A percentile compares a stretch with the other conserved stretches of the same genome.
Evolutionary conservation across 2,888 invertebrate genomes (phyloP).

Genomic region (Orthosia gothica): DNA sequence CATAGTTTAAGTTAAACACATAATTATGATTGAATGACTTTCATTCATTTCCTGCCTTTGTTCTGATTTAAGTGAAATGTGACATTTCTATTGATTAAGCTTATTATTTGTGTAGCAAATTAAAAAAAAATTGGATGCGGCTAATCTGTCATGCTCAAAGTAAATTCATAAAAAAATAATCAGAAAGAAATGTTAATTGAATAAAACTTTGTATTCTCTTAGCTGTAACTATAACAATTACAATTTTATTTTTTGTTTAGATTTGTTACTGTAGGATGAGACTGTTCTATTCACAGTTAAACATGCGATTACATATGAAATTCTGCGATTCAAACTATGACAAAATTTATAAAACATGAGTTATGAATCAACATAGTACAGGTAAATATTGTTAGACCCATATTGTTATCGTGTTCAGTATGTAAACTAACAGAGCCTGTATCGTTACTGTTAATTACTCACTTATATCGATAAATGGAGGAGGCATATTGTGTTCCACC

Average conservation of each 20-base stretch:
- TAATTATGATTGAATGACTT: slow-evolving; percentile 25
- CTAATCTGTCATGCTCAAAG: neutral
- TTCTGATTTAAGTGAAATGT: slow-evolving; percentile 22
- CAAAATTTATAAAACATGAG: slow-evolving; percentile 47
- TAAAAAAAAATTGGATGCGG: neutral
- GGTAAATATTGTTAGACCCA: slow-evolving; percentile 47
- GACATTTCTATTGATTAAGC: slow-evolving; percentile 11
- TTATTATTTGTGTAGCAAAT: neutral
- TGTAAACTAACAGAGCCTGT: slow-evolving; percentile 42
- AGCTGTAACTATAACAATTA: neutral
- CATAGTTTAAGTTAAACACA: slow-evolving; percentile 19
- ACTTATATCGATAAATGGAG: slow-evolving; percentile 86
- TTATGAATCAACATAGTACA: slow-evolving; percentile 48
- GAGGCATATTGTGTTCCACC: slow-evolving; percentile 81
- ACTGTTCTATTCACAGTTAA: slow-evolving; percentile 2
- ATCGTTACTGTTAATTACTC: slow-evolving; percentile 67
- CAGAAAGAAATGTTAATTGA: no score
- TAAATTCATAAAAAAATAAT: neutral
- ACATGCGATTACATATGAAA: slow-evolving; percentile 11
- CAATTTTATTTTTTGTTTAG: neutral
- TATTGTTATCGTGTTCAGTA: slow-evolving; percentile 57
- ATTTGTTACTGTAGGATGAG: neutral
- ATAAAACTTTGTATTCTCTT: neutral
- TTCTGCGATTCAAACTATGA: slow-evolving; percentile 19
- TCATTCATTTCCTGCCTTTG: slow-evolving; percentile 32